Evolutionary conservation across 2,888 invertebrate genomes (phyloP), one percentile per base, ranked within the genome.

Genomic region (Pyrrhia umbra): DNA sequence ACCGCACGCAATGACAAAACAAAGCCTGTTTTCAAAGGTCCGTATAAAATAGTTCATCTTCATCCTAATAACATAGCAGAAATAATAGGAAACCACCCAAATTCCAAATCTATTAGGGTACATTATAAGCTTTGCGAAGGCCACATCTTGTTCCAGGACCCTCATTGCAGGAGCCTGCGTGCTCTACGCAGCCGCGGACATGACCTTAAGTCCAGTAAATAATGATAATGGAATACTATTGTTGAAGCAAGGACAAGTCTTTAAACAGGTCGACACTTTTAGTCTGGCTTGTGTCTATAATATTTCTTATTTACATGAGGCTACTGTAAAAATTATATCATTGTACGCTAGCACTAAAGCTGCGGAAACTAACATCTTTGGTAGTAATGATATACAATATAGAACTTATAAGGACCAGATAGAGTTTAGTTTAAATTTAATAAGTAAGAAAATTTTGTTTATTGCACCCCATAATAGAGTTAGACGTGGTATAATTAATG

Each of bases 201-300:
- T 42, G 42, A n/a, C n/a, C n/a, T n/a, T n/a, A n/a, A n/a, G n/a
- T n/a, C n/a, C n/a, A n/a, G n/a, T n/a, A n/a, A n/a, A n/a, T n/a
- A n/a, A n/a, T n/a, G n/a, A n/a, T n/a, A n/a, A n/a, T n/a, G n/a
- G n/a, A n/a, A n/a, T n/a, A n/a, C n/a, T n/a, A n/a, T n/a, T n/a
- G n/a, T n/a, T n/a, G n/a, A n/a, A 42, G 23, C 45, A 45, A 25
- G 45, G 45, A 20, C 23, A 45, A 45, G 20, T 45, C 20, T 23
- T 45, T 9, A 45, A 45, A 20, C 45, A 45, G 23, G 45, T 45
- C n/a, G 45, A 45, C 23, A 15, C 45, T n/a, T 23, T 45, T 45
- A 45, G 45, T 45, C 23, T 45, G 23, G 45, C 45, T 23, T 45
- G 45, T 20, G 45, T 45, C 8, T 45, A 45, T 45, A 45, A 45